Conservation (phyloP, 2,797 vertebrate genomes). For the Microtus californicus region DNA sequence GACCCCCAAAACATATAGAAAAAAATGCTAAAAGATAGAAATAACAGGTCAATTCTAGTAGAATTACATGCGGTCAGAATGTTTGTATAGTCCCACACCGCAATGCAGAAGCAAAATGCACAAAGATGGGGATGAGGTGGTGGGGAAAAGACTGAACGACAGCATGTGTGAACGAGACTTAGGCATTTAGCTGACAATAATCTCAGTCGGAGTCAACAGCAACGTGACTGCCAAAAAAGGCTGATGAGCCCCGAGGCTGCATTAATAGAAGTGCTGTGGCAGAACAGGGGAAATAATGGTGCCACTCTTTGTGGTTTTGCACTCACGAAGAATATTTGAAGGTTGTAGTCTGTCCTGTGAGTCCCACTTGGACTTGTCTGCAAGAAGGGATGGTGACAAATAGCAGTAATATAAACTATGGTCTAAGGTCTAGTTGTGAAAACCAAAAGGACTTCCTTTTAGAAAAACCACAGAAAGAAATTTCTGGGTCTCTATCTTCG, state of each 20-base stretch:
- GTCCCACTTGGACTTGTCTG: not conserved
- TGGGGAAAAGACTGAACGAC: conserved; percentile 26
- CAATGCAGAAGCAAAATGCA: conserved; percentile 63
- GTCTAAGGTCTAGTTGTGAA: not conserved
- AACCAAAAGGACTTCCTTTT: not conserved
- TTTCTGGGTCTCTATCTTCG: not conserved
- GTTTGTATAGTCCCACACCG: not conserved
- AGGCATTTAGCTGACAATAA: conserved; percentile 67
- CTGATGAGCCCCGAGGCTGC: conserved; percentile 44
- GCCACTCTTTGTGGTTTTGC: not conserved
- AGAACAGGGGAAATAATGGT: not conserved
- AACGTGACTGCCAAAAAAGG: conserved; percentile 66
- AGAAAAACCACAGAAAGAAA: conserved; percentile 28
- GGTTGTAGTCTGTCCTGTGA: not conserved
- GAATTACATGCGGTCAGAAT: not conserved
- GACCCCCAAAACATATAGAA: not conserved
- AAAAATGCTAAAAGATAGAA: not conserved
- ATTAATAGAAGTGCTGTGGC: conserved; percentile 49
- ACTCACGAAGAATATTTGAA: not conserved
- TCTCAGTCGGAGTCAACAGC: conserved; percentile 69
- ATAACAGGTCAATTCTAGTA: not conserved
- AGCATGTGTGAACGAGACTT: conserved; percentile 70
- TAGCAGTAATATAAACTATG: not conserved
- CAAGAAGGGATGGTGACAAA: not conserved
- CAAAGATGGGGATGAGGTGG: conserved; percentile 27